Conservation (phyloP, 2,888 invertebrate species). For the Lycophotia porphyrea region DNA sequence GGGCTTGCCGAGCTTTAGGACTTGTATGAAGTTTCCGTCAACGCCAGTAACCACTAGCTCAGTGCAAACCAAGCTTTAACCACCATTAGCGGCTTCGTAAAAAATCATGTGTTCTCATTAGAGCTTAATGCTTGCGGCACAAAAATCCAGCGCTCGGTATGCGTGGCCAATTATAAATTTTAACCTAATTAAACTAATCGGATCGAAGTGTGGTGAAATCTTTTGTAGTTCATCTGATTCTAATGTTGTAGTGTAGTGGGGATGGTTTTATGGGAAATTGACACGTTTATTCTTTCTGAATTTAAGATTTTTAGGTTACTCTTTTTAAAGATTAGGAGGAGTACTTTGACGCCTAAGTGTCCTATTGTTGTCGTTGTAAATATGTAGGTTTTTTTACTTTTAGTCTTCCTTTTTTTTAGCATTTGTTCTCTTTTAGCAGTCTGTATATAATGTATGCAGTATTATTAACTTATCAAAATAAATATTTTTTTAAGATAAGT, state of each 20-base stretch:
- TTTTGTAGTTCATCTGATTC: constrained; percentile 48
- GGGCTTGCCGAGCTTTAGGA: no score
- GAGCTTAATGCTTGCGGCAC: constrained; percentile 76
- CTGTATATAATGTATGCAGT: no score
- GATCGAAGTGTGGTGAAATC: constrained; percentile 63
- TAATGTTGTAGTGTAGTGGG: not conserved
- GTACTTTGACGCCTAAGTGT: no score
- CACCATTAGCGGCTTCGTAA: constrained; percentile 71
- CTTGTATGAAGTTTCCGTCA: no score
- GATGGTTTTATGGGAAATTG: constrained; percentile 20
- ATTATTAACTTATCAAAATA: no score
- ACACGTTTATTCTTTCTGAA: not conserved
- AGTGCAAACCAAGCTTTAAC: constrained; percentile 37
- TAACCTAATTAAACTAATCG: constrained; percentile 76
- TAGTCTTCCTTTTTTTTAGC: no score
- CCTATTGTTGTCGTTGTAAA: no score
- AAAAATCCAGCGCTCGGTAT: constrained; percentile 71
- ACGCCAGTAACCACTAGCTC: no score
- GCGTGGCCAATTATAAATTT: constrained; percentile 76
- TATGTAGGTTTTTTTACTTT: no score
- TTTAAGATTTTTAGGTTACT: not conserved
- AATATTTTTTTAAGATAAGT: no score
- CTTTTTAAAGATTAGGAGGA: no score
- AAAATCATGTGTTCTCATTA: constrained; percentile 77
- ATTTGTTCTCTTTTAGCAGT: no score